These are phyloP conservation scores for Heterotilapia buettikoferi DNA, from an alignment of 2,113 vertebrate species.

Conservation along the genomic window DNA sequence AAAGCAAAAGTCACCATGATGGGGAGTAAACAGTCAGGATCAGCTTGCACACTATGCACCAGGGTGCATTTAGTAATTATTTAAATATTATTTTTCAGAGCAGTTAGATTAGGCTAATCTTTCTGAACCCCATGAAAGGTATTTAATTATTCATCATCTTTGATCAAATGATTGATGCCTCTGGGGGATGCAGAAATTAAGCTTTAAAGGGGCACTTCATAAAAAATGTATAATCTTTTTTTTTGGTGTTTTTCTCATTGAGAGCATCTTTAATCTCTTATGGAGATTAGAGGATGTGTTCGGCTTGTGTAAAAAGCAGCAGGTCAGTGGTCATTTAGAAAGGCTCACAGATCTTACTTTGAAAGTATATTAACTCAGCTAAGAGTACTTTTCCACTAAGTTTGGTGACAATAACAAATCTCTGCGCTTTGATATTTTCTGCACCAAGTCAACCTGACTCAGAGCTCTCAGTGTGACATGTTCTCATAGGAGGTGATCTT, in stretches of 20 bases:
- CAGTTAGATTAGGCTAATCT: slow-evolving; percentile 13
- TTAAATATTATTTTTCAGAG: neutral
- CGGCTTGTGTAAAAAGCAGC: neutral
- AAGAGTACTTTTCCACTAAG: neutral
- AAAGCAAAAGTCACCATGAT: neutral
- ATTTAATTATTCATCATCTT: slow-evolving; percentile 28
- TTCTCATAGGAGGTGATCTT: neutral
- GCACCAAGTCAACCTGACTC: neutral
- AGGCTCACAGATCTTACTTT: neutral
- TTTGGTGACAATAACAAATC: neutral
- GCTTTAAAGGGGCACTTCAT: slow-evolving; percentile 18
- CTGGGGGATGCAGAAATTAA: neutral
- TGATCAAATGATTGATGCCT: slow-evolving; percentile 16
- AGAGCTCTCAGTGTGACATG: neutral
- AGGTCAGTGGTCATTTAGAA: neutral
- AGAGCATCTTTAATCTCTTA: neutral
- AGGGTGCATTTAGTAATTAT: neutral
- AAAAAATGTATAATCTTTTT: slow-evolving; percentile 7
- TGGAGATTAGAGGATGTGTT: neutral
- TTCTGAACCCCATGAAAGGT: slow-evolving; percentile 21
- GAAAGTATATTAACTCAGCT: neutral
- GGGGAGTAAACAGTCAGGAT: neutral
- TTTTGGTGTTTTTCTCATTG: neutral
- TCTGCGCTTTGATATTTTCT: neutral
- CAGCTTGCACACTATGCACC: neutral